Base-by-base conservation (phyloP, 1,140 invertebrate species). In the Nasonia vitripennis region DNA sequence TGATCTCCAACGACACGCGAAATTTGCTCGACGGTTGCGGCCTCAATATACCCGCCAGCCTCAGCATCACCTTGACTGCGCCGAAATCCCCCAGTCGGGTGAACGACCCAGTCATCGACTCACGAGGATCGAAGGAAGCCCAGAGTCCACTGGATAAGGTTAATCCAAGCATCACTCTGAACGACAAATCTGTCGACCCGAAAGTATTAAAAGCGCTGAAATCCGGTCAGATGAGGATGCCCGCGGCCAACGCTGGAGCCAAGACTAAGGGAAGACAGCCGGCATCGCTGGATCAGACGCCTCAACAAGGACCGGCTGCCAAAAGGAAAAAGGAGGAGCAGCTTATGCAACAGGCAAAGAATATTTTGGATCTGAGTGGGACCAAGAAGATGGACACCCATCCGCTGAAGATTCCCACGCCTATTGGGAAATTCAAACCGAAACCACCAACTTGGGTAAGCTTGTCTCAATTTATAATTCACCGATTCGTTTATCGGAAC, bases 1-100 rank as follows among this genome's bases (percentile, higher is more conserved):
- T 87, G 20, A 84, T 91, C 62, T 86, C 79, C 14, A 85, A 87
- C 41, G 87, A 92, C 1, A 92, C 92, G 0, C 83, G 90, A 27
- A 91, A 90, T 41, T 79, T 93, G 0, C 71, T 93, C 1, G 91
- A 92, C 2, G 91, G 90, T n/a, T 93, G 91, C 23, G 92, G 91
- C 1, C 73, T 93, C 9, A 93, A 92, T 45, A 93, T 93, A 68
- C 92, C 92, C 0, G 90, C 91, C 0, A 92, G 92, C 81, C 86
- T 93, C 17, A 92, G 91, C 62, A 93, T 93, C 84, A 93, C 92
- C 0, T 79, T 93, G 0, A 92, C 91, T 0, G 88, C 91, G 0
- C 90, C 91, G 0, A 92, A 91, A 51, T 91, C 91, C 0, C 87
- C 90, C 0, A 88, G 80, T 27, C 81, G 71, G 0, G 78, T 10